phyloP scores from a whole-genome alignment of 2,113 vertebrate genomes.

The Dissostichus mawsoni region DNA sequence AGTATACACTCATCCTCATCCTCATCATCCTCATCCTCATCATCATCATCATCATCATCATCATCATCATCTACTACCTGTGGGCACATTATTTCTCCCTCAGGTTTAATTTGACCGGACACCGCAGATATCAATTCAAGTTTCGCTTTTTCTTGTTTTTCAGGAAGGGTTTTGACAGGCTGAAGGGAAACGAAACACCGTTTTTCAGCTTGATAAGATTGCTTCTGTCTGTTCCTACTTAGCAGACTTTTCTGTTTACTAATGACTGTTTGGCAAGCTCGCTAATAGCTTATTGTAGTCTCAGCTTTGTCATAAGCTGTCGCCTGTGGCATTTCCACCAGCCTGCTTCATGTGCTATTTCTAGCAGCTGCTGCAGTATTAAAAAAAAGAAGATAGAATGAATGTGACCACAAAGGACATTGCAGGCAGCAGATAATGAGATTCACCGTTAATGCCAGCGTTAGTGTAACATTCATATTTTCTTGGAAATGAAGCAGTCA shows the following conservation, averaged over 20 bases:
- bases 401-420: slow-evolving; percentile 36
- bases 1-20: slow-evolving; percentile 1
- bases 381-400: slow-evolving; percentile 12
- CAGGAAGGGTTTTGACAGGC: slow-evolving; percentile 45
- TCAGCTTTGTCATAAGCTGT: slow-evolving; percentile 61
- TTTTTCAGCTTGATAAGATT: slow-evolving; percentile 26
- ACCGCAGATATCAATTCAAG: slow-evolving; percentile 15
- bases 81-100: slow-evolving; percentile 38
- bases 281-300: slow-evolving; percentile 61
- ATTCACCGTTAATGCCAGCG: slow-evolving; percentile 11
- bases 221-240: slow-evolving; percentile 45
- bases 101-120: slow-evolving; percentile 34
- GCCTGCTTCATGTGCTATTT: slow-evolving; percentile 54
- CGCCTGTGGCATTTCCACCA: slow-evolving; percentile 54
- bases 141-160: slow-evolving; percentile 40
- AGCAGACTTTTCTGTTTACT: slow-evolving; percentile 45
- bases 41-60: no score
- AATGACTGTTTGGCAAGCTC: slow-evolving; percentile 60
- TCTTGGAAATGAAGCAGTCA: slow-evolving; percentile 38
- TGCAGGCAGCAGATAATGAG: slow-evolving; percentile 39
- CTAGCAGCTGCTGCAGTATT: slow-evolving; percentile 6
- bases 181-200: slow-evolving; percentile 15
- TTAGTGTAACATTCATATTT: slow-evolving; percentile 19
- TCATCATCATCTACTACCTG: slow-evolving; percentile 45
- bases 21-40: no score